Evolutionary conservation across 2,888 invertebrate genomes (phyloP), one percentile per base, ranked within the genome.

Genomic region (Perizoma affinitatum): DNA sequence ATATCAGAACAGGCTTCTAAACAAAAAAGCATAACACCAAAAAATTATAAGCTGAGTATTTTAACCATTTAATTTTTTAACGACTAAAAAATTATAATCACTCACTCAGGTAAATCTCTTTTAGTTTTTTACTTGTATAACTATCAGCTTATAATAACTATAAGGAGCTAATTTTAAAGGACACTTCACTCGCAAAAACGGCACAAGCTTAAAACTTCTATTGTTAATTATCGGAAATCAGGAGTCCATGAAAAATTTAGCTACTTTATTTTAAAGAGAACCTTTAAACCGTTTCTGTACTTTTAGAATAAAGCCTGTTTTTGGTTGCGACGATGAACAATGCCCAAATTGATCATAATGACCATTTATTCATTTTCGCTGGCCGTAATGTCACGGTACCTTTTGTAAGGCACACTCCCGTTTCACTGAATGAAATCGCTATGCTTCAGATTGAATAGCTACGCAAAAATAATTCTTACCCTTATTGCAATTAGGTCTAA

Each of bases 341-440:
- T 65, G 48, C 56, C 4, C 4, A 44, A 49, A 75, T 65, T 67
- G 69, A 65, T 72, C 71, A 71, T 86, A 84, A 86, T 86, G 81
- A 83, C 75, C 65, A 72, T 75, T 82, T 84, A 79, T 84, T 81
- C 79, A 77, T 77, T 82, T 82, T 75, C 78, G 78, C 81, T 80
- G 78, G 78, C 75, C 76, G 73, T 70, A 76, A 86, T 86, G 86
- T 85, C 82, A 87, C 81, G 82, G 76, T 70, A 45, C 70, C 78
- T 78, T 77, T 86, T 84, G 84, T 84, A 69, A 71, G 70, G 56
- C 70, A 71, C 76, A 84, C 84, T 83, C 74, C 82, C 76, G 83
- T 82, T 82, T 82, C 79, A 78, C 70, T 80, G 73, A 79, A 82
- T 80, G 76, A 76, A 79, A 58, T 61, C 67, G 63, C 64, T 66